phyloP scores from a whole-genome alignment of 1,140 invertebrate genomes.

The Nasonia giraulti region DNA sequence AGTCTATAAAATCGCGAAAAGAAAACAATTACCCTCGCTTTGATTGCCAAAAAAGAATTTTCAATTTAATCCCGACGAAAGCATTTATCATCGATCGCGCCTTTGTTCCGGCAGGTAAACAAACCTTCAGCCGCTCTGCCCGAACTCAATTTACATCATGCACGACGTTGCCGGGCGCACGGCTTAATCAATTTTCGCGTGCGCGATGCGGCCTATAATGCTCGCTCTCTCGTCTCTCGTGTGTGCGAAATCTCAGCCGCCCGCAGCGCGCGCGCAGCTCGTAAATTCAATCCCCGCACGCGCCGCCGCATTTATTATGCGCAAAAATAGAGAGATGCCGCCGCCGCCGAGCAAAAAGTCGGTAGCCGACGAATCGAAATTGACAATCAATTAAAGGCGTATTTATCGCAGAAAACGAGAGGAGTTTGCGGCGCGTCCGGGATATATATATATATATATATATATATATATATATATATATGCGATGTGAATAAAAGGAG shows the following conservation, averaged over 20 bases:
- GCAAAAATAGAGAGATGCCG: not conserved
- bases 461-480: not conserved
- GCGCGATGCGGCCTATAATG: not conserved
- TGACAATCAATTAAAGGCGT: constrained; percentile 23
- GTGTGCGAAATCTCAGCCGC: constrained; percentile 5
- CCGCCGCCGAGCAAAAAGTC: not conserved
- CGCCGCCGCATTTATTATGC: not conserved
- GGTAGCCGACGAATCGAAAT: not conserved
- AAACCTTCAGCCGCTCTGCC: too few relatives aligned
- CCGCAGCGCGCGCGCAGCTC: not conserved
- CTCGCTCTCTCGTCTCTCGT: not conserved
- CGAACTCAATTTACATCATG: constrained; percentile 3
- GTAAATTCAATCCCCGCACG: constrained; percentile 12
- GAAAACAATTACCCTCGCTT: too few relatives aligned
- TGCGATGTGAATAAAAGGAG: constrained; percentile 4
- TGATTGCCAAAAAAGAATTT: not conserved
- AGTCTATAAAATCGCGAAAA: too few relatives aligned
- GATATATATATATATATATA: not conserved
- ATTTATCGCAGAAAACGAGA: constrained; percentile 24
- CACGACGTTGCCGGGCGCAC: not conserved
- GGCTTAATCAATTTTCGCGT: constrained; percentile 18
- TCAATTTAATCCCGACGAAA: not conserved
- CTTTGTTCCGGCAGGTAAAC: too few relatives aligned
- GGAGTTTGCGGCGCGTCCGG: not conserved
- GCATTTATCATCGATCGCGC: not conserved